These are phyloP conservation scores for Sprattus sprattus DNA, from an alignment of 2,113 vertebrate genomes.

Conservation along the genomic window DNA sequence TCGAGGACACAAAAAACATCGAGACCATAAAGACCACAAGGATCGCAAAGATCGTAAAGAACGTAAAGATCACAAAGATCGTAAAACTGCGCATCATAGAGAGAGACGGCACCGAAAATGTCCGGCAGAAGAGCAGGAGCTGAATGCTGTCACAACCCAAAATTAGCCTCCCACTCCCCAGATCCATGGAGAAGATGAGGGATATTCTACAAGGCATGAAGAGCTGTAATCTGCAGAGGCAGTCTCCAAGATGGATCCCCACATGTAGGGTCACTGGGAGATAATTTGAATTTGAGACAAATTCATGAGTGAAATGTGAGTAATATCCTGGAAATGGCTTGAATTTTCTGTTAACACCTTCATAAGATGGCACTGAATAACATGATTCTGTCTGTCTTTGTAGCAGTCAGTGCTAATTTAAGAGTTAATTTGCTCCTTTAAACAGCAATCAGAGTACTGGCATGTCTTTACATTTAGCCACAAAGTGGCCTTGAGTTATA, in stretches of 20 bases:
- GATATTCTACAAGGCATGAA: neutral
- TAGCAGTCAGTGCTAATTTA: neutral
- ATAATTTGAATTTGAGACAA: slow-evolving; percentile 1
- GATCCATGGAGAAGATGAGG: neutral
- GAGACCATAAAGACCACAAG: slow-evolving; percentile 1
- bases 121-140: slow-evolving; percentile 39
- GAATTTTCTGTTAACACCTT: neutral
- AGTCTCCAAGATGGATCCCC: slow-evolving; percentile 31
- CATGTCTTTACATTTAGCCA: neutral
- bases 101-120: slow-evolving; percentile 56
- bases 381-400: neutral
- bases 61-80: slow-evolving; percentile 11
- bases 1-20: neutral
- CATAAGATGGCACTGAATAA: neutral
- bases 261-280: neutral
- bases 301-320: neutral
- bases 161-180: neutral
- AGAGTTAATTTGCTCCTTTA: neutral
- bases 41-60: slow-evolving; percentile 45
- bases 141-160: slow-evolving; percentile 43
- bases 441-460: neutral
- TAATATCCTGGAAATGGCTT: slow-evolving; percentile 3
- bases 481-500: neutral
- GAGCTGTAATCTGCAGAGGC: no score
- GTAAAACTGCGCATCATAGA: slow-evolving; percentile 14